Evolutionary conservation across 2,113 vertebrate species (phyloP), one percentile per base, ranked within the genome.

Genomic region (Ammospiza caudacuta): DNA sequence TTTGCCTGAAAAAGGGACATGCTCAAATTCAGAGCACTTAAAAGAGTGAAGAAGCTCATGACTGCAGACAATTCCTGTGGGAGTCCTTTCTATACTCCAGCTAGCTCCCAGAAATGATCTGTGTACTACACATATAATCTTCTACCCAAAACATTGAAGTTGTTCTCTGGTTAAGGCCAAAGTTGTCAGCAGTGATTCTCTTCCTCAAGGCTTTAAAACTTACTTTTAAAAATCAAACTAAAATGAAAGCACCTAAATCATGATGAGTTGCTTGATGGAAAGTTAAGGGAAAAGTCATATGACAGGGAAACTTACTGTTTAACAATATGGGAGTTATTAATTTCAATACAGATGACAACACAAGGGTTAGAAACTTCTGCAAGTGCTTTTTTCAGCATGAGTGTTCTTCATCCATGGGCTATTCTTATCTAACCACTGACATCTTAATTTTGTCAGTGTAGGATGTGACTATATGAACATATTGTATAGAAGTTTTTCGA

Each of bases 351-450:
- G 49, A 37, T 94, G 63, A 76, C 59, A 90, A 88, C 54, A 55
- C 5, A 66, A 61, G 17, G 24, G 37, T 61, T 83, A 73, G 83
- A 90, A 94, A 83, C 59, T 93, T 89, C 31, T 79, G 24, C 62
- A 83, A 83, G 54, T 61, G 15, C 15, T 41, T 83, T 83, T 76
- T 90, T 85, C 16, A n/a, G 31, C 46, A 37, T 93, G 63, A 20
- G 14, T 52, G 18, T 57, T 94, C 67, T 86, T 95, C 83, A 73
- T 95, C 51, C 68, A 52, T 31, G 58, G 54, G 54, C 54, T 88
- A 12, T 90, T 93, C 78, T 90, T 33, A 68, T 92, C 62, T 93
- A 88, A 85, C 27, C 49, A 76, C 70, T 83, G 86, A 54, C 59
- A 86, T 77, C 44, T 41, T 93, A 44, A 44, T 94, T 86, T 82